phyloP scores from a whole-genome alignment of 1,140 invertebrate species.

The Coptotermes formosanus region DNA sequence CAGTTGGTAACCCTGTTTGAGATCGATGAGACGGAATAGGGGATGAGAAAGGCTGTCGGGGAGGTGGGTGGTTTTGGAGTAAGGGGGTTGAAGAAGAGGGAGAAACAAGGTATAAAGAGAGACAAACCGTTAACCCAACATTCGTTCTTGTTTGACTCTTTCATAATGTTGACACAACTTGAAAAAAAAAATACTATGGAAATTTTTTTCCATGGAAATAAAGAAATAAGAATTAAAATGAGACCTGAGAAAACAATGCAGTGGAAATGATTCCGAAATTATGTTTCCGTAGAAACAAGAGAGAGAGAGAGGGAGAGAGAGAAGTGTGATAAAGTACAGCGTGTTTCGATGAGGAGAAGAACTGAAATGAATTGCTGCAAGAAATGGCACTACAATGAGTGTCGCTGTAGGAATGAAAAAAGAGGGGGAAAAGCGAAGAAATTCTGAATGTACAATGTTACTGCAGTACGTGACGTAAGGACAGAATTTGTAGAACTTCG shows the following conservation, averaged over 20 bases:
- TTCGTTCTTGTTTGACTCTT: constrained; percentile 6
- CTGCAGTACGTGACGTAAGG: too few relatives aligned
- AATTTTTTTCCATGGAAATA: background rate
- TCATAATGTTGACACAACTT: background rate
- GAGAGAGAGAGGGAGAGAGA: too few relatives aligned
- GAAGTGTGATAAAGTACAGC: too few relatives aligned
- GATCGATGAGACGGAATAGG: constrained; percentile 8
- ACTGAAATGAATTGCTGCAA: too few relatives aligned
- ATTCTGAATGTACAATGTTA: too few relatives aligned
- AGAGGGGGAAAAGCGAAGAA: too few relatives aligned
- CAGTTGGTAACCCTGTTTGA: constrained; percentile 5
- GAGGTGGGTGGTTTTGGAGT: background rate
- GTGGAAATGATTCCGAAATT: background rate
- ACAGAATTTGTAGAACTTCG: too few relatives aligned
- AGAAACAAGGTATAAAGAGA: background rate
- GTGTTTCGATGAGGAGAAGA: too few relatives aligned
- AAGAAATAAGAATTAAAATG: background rate
- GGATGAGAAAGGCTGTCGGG: background rate
- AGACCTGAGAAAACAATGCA: background rate
- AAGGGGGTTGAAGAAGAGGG: background rate
- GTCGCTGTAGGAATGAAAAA: too few relatives aligned
- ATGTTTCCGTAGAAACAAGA: too few relatives aligned
- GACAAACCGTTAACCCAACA: background rate
- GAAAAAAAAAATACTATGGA: background rate
- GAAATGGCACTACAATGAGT: too few relatives aligned